Evolutionary conservation across 37 sponge, comb jelly and placozoan species (phyloP).

Genomic region (Spongilla lacustris): DNA sequence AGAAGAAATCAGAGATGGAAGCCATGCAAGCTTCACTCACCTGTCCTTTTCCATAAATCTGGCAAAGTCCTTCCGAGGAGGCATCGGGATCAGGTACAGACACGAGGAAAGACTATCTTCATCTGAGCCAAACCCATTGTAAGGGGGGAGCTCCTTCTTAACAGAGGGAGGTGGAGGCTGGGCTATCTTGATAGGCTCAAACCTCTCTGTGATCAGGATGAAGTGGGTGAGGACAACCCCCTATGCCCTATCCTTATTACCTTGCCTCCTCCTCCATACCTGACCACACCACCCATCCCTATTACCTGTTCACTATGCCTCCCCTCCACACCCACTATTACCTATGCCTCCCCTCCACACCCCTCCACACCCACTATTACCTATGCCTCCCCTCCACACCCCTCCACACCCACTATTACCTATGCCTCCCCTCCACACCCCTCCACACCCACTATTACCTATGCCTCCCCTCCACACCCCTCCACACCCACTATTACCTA

Average conservation of each 20-base stretch:
- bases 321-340: neutral
- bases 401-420: neutral
- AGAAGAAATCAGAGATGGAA: neutral
- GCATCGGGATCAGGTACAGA: constrained; percentile 90
- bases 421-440: neutral
- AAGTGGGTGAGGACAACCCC: neutral
- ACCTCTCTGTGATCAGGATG: constrained; percentile 51
- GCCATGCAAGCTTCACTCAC: constrained; percentile 29
- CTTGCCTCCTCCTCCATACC: too few species aligned
- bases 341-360: too few species aligned
- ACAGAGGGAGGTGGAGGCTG: constrained; percentile 29
- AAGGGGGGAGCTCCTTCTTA: constrained; percentile 80
- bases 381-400: too few species aligned
- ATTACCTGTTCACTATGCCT: too few species aligned
- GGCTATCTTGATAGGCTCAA: constrained; percentile 65
- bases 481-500: constrained; percentile 12
- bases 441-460: constrained; percentile 5
- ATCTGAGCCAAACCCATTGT: constrained; percentile 94
- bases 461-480: neutral
- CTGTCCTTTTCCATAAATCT: constrained; percentile 98
- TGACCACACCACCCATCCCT: too few species aligned
- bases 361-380: neutral
- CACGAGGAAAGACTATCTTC: constrained; percentile 93
- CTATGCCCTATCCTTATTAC: too few species aligned
- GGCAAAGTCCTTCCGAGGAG: constrained; percentile 91